Conservation (phyloP, 2,113 vertebrate species). For the Petaurus breviceps region DNA sequence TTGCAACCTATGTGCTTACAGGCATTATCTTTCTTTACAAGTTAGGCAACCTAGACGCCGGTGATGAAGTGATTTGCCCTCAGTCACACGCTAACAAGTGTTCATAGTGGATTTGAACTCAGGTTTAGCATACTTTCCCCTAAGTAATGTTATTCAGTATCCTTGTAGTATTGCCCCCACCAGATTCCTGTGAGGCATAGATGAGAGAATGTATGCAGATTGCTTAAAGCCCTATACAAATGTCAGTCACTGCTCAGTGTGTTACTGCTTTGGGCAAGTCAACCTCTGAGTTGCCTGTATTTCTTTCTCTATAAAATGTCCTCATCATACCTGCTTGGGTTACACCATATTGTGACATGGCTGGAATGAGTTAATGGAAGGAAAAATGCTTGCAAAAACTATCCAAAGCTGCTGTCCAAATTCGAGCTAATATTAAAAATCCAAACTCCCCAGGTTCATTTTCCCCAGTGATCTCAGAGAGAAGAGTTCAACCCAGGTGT, state of each 20-base stretch:
- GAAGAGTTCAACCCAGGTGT: constrained; percentile 2
- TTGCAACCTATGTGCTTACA: not conserved
- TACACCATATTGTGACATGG: not conserved
- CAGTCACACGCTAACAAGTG: not conserved
- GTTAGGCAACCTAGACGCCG: constrained; percentile 17
- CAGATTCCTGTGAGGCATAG: not conserved
- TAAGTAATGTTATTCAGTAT: not conserved
- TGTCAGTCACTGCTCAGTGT: not conserved
- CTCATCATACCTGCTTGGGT: not conserved
- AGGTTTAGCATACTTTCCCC: not conserved
- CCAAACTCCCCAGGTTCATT: not conserved
- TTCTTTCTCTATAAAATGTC: constrained; percentile 14
- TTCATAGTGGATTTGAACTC: not conserved
- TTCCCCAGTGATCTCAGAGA: not conserved
- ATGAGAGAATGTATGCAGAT: not conserved
- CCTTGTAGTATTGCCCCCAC: not conserved
- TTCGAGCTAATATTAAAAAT: not conserved
- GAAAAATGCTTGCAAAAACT: not conserved
- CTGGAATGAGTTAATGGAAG: not conserved
- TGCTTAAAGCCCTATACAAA: not conserved
- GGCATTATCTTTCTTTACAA: not conserved
- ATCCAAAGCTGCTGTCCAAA: not conserved
- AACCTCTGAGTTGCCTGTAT: not conserved
- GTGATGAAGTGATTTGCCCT: not conserved
- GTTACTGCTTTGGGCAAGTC: not conserved